A percentile compares a stretch with the other conserved stretches of the same genome.
Evolutionary conservation across 37 sponge, comb jelly and placozoan species (phyloP).

Genomic region (Oopsacas minuta): DNA sequence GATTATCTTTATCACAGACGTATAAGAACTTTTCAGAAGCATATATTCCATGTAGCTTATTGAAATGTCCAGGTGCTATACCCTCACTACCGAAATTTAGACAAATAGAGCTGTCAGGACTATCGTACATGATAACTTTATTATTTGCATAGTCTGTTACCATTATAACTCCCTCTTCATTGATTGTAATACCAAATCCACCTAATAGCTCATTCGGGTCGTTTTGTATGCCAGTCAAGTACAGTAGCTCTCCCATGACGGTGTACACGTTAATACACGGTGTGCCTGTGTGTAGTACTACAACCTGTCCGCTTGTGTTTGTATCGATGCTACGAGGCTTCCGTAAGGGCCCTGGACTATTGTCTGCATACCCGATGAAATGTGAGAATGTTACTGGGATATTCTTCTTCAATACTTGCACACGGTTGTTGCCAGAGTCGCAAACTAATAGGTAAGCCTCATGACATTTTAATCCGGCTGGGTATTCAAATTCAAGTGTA

Average conservation of each 20-base stretch:
- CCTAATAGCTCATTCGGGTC: neutral
- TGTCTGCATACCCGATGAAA: neutral
- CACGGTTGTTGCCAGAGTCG: slow-evolving; percentile 16
- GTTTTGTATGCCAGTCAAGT: neutral
- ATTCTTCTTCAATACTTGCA: neutral
- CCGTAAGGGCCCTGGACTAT: neutral
- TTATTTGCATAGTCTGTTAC: slow-evolving; percentile 6
- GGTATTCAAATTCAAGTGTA: neutral
- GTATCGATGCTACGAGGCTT: slow-evolving; percentile 1
- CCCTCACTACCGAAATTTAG: neutral
- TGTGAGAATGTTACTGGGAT: neutral
- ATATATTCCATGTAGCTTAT: neutral
- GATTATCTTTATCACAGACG: neutral
- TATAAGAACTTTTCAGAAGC: neutral
- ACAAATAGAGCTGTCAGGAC: neutral
- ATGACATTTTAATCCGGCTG: neutral
- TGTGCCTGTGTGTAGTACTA: slow-evolving; percentile 16
- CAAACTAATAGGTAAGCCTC: neutral
- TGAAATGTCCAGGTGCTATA: neutral
- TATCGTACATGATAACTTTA: neutral
- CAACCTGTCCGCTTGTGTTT: slow-evolving; percentile 10
- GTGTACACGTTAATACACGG: slow-evolving; percentile 19
- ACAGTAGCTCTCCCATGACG: slow-evolving; percentile 5
- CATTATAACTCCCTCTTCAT: slow-evolving; percentile 18
- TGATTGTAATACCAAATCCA: neutral